Conservation (phyloP, 2,797 vertebrate genomes). For the Sparus aurata region DNA sequence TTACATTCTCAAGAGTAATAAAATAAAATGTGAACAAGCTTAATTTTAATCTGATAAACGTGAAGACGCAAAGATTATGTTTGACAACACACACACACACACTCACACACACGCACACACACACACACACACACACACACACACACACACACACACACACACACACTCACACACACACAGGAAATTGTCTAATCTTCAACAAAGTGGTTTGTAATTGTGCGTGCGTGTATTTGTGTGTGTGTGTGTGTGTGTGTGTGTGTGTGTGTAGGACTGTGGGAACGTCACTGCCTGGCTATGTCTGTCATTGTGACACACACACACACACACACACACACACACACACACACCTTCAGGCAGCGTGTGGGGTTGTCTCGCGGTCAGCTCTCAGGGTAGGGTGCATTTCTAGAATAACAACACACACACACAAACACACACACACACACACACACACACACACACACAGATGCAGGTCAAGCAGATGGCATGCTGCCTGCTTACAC, state of each 20-base stretch:
- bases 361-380: slow-evolving; percentile 72
- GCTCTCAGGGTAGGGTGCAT: slow-evolving; percentile 37
- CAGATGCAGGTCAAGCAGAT: slow-evolving; percentile 33
- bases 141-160: no score
- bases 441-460: slow-evolving; percentile 7
- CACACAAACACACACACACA: slow-evolving; percentile 11
- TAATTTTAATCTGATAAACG: no score
- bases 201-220: no score
- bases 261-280: slow-evolving; percentile 23
- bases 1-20: no score
- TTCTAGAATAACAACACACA: slow-evolving; percentile 5
- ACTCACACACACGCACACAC: no score
- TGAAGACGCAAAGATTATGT: no score
- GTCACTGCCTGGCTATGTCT: slow-evolving; percentile 42
- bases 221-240: not conserved
- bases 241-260: slow-evolving; percentile 2
- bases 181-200: no score
- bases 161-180: no score
- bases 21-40: no score
- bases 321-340: slow-evolving; percentile 35
- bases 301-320: slow-evolving; percentile 39
- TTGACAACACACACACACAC: no score
- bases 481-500: not conserved
- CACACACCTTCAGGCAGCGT: slow-evolving; percentile 31
- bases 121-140: no score